Evolutionary conservation across 2,888 invertebrate genomes (phyloP), one percentile per base, ranked within the genome.

Genomic region (Andrena haemorrhoa): DNA sequence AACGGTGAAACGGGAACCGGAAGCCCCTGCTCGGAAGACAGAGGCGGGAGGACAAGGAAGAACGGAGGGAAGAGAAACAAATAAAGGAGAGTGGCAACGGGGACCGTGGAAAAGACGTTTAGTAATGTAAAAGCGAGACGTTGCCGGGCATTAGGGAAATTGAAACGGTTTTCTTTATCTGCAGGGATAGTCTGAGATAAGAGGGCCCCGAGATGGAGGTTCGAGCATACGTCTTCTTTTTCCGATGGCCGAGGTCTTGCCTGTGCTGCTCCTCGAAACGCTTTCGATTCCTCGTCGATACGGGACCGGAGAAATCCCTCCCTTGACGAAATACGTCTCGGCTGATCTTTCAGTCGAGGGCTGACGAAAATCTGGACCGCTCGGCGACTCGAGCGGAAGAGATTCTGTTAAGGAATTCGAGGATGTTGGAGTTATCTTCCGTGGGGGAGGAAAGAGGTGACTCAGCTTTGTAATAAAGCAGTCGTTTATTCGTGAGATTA

Each of bases 111-210:
- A 60, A 61, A 58, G 64, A 81, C 80, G 83, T 71, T 78, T 73
- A 41, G 88, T 86, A 88, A 89, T 88, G 91, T 84, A 83, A 90
- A 90, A 91, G 90, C 86, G 89, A 89, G 88, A 86, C 87, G 88
- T 83, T 85, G 82, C 84, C 87, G 89, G 56, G 91, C 92, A 92
- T 92, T 92, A 92, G 92, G 92, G 91, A 92, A 92, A 92, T 92
- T 92, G 92, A 92, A 92, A 92, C 91, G 91, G 89, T 91, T 92
- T 91, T 92, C 92, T 90, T 91, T 91, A 91, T 91, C 91, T 85
- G 83, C 56, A 69, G 35, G 69, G 79, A 80, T 77, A 53, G 56
- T 31, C 56, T 12, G 31, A 65, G 79, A 70, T 71, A 68, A 81
- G 64, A 72, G 61, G 29, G 58, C 64, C 35, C 29, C 20, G 53